Percentiles rank a stretch among this genome's conserved stretches.
phyloP scores from a whole-genome alignment of 2,888 invertebrate genomes.

The Drosophila picticornis region DNA sequence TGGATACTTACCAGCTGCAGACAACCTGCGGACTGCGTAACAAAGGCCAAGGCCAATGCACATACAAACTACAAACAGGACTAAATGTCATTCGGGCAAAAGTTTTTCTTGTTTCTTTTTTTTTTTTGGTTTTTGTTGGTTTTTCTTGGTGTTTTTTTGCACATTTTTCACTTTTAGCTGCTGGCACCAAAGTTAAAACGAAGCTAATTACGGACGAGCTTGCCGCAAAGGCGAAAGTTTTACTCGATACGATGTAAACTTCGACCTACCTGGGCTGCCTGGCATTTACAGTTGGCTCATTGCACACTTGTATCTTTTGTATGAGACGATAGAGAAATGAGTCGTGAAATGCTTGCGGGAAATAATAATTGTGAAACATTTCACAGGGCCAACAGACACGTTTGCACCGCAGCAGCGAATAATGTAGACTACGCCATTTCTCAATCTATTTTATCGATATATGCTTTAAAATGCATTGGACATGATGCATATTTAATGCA shows the following conservation, averaged over 20 bases:
- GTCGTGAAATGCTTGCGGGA: constrained; percentile 65
- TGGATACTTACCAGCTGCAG: constrained; percentile 49
- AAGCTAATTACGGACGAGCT: constrained; percentile 60
- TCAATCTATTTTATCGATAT: constrained; percentile 76
- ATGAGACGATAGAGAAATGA: constrained; percentile 70
- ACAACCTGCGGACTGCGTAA: constrained; percentile 57
- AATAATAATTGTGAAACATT: constrained; percentile 72
- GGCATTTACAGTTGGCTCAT: constrained; percentile 58
- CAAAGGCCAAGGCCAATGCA: constrained; percentile 71
- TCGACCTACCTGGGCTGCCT: constrained; percentile 65
- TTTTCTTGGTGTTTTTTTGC: constrained; percentile 8
- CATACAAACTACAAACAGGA: not conserved
- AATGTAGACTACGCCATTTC: constrained; percentile 41
- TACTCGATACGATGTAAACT: constrained; percentile 29
- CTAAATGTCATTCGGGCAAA: constrained; percentile 68
- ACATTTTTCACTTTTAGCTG: constrained; percentile 64
- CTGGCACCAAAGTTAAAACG: constrained; percentile 48
- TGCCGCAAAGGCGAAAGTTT: constrained; percentile 50
- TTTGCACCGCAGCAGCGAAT: constrained; percentile 33
- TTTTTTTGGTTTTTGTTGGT: too few relatives aligned
- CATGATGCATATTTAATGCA: constrained; percentile 75
- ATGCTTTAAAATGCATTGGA: constrained; percentile 72
- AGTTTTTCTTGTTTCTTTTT: constrained; percentile 11
- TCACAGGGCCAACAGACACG: constrained; percentile 31
- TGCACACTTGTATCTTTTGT: constrained; percentile 73